Evolutionary conservation across 2,888 invertebrate species (phyloP).

Genomic region (Opisthograptis luteolata): DNA sequence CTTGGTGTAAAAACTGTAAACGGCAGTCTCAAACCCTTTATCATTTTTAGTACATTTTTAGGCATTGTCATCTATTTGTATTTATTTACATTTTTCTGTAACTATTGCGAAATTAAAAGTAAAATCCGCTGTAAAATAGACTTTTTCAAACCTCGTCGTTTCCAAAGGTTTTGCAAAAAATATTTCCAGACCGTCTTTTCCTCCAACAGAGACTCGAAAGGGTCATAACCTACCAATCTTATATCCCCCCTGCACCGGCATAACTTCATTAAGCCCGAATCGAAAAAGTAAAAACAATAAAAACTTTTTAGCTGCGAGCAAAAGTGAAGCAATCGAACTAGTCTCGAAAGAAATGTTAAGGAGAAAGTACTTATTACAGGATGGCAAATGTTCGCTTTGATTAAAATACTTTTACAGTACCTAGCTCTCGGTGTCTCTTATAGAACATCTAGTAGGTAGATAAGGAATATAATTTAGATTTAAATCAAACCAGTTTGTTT

Average conservation of each 20-base stretch:
- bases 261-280: constrained; percentile 46
- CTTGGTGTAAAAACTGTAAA: too few relatives aligned
- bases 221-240: constrained; percentile 19
- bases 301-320: constrained; percentile 47
- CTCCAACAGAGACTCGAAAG: constrained; percentile 3
- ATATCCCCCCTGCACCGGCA: constrained; percentile 21
- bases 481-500: too few relatives aligned
- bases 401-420: constrained; percentile 42
- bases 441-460: constrained; percentile 7
- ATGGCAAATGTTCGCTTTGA: constrained; percentile 46
- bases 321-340: constrained; percentile 56
- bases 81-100: too few relatives aligned
- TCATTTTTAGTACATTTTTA: too few relatives aligned
- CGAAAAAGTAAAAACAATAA: constrained; percentile 53
- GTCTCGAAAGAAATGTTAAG: constrained; percentile 47
- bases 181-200: neutral
- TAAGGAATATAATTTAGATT: too few relatives aligned
- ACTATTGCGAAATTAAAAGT: too few relatives aligned
- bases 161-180: neutral
- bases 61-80: too few relatives aligned
- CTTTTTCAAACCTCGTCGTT: too few relatives aligned
- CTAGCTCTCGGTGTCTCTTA: constrained; percentile 20
- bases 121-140: too few relatives aligned
- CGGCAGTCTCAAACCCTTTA: too few relatives aligned
- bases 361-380: constrained; percentile 51